Percentiles rank a stretch among this genome's conserved stretches.
phyloP scores from a whole-genome alignment of 2,797 vertebrate species.

The Darevskia mixta region DNA sequence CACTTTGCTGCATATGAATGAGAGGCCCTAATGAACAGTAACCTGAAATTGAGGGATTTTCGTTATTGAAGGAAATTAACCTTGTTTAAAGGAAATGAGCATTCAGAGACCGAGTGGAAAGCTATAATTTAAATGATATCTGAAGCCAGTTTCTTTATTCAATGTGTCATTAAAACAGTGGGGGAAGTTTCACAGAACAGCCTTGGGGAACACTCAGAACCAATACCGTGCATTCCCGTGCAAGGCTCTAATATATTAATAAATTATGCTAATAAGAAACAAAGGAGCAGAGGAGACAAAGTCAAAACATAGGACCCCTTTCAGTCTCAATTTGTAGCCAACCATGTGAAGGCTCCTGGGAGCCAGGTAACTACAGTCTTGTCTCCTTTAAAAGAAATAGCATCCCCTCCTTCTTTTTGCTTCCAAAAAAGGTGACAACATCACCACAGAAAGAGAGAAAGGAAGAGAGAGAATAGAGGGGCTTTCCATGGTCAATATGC shows the following conservation, averaged over 20 bases:
- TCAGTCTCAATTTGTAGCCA: slow-evolving; percentile 73
- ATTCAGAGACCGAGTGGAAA: slow-evolving; percentile 72
- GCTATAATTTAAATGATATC: slow-evolving; percentile 78
- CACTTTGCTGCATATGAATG: slow-evolving; percentile 68
- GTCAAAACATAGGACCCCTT: slow-evolving; percentile 74
- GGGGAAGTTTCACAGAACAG: slow-evolving; percentile 59
- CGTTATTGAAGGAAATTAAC: slow-evolving; percentile 74
- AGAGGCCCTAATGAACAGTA: slow-evolving; percentile 66
- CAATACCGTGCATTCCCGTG: slow-evolving; percentile 62
- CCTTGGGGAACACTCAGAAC: slow-evolving; percentile 69
- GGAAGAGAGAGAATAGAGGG: slow-evolving; percentile 5
- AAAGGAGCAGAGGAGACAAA: slow-evolving; percentile 73
- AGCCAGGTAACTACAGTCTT: slow-evolving; percentile 57
- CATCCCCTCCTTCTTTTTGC: slow-evolving; percentile 20
- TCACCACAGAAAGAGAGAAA: slow-evolving; percentile 35
- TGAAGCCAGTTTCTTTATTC: slow-evolving; percentile 70
- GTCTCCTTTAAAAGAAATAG: slow-evolving; percentile 57
- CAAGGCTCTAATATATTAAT: slow-evolving; percentile 65
- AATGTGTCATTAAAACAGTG: slow-evolving; percentile 67
- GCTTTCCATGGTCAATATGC: fast-evolving
- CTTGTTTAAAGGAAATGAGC: slow-evolving; percentile 66
- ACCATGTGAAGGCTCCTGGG: slow-evolving; percentile 59
- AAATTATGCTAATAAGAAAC: slow-evolving; percentile 69
- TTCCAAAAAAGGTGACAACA: not conserved
- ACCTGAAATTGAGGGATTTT: slow-evolving; percentile 63